A percentile compares a stretch with the other conserved stretches of the same genome.
Conservation (phyloP, 2,113 vertebrate genomes). For the Chelonoidis abingdonii region DNA sequence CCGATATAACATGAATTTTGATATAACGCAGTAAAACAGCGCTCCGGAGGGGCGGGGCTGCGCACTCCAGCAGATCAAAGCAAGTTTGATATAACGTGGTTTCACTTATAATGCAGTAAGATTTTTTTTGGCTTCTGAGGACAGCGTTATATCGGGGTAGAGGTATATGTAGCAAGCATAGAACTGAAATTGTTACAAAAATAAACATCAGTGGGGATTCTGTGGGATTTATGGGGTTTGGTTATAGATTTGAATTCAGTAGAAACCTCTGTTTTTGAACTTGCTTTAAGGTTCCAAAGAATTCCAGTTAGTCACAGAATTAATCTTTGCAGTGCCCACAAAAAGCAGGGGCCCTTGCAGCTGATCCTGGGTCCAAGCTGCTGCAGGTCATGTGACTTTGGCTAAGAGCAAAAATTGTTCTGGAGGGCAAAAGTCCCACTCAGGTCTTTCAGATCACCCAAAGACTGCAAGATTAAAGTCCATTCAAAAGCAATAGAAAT, state of each 20-base stretch:
- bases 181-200: background rate
- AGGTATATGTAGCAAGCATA: background rate
- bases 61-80: too few species aligned
- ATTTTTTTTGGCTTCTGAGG: too few species aligned
- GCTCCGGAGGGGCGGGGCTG: too few species aligned
- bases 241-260: conserved; percentile 36
- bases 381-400: background rate
- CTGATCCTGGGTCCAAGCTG: background rate
- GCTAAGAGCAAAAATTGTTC: background rate
- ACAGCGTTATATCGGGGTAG: too few species aligned
- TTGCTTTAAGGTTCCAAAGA: conserved; percentile 33
- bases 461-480: conserved; percentile 40
- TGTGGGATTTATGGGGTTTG: background rate
- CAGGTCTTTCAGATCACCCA: background rate
- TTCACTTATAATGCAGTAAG: too few species aligned
- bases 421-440: background rate
- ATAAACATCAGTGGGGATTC: conserved; percentile 2
- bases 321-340: conserved; percentile 38
- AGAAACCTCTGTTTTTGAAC: conserved; percentile 45
- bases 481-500: conserved; percentile 39
- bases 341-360: too few species aligned
- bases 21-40: too few species aligned
- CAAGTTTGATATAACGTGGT: too few species aligned
- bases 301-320: conserved; percentile 40
- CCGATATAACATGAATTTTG: too few species aligned